phyloP scores from a whole-genome alignment of 1,140 invertebrate species.

The Psix sp. region DNA sequence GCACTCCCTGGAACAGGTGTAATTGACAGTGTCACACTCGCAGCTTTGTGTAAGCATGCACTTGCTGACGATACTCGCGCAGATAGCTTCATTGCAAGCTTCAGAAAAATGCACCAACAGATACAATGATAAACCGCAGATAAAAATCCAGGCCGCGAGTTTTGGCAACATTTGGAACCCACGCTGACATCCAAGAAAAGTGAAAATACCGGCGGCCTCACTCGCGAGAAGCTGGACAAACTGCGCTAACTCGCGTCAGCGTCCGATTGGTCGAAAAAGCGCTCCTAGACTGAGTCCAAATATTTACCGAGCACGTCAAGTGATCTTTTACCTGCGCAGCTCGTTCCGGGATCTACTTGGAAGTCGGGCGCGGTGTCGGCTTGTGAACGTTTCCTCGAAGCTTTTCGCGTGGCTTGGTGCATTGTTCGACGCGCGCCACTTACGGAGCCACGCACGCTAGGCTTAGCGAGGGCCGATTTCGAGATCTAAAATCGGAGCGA shows the following conservation, averaged over 20 bases:
- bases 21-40: conserved; percentile 91
- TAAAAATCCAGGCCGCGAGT: conserved; percentile 17
- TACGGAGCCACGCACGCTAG: conserved; percentile 1
- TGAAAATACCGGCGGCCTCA: not conserved
- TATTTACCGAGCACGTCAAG: conserved; percentile 48
- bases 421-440: not conserved
- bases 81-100: conserved; percentile 91
- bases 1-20: conserved; percentile 95
- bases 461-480: not conserved
- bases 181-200: conserved; percentile 15
- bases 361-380: conserved; percentile 18
- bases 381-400: conserved; percentile 4
- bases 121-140: conserved; percentile 10
- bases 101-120: conserved; percentile 53
- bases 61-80: conserved; percentile 95
- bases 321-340: no score
- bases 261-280: conserved; percentile 56
- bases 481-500: conserved; percentile 8
- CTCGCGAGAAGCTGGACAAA: conserved; percentile 8
- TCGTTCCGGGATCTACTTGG: conserved; percentile 18
- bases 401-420: conserved; percentile 21
- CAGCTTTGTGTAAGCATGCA: conserved; percentile 97
- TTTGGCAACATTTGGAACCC: conserved; percentile 33
- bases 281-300: conserved; percentile 54
- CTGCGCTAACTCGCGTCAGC: conserved; percentile 19